Base-by-base conservation (phyloP, 2,797 vertebrate species). In the Gouania willdenowi region DNA sequence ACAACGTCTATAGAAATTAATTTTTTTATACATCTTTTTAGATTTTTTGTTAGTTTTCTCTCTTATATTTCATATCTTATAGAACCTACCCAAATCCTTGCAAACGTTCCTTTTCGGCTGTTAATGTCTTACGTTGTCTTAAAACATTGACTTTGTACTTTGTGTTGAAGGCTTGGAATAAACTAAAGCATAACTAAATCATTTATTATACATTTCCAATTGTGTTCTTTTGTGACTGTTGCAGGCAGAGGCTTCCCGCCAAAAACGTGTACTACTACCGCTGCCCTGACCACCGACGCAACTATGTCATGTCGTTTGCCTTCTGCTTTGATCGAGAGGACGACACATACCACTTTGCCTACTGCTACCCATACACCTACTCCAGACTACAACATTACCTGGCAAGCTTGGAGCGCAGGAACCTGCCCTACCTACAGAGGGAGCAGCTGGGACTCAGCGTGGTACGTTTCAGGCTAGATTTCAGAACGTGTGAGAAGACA, bases 231-330 rank as follows among this genome's bases (percentile, higher is more conserved):
- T 34, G 36, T 20, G 6, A 54, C 54, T 71, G 11, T 90, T 84
- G 31, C 67, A 98, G 96, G 96, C 94, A 98, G 76, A 92, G 95
- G 56, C 81, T 98, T 39, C 95, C 95, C 1, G 84, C 94, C 38
- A 98, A 98, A 85, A 97, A 97, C 0, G 96, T 98, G 19, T 98
- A 98, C 73, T 98, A 98, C 78, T 98, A 98, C 71, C 93, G 94
- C 40, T 98, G 94, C 41, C 95, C 95, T 0, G 95, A 97, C 77
- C 96, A 98, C 71, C 89, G 92, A 31, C 93, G 89, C 77, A 98
- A 96, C 86, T 98, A 98, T 8, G 94, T 98, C 52, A 97, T 98
- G 95, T 98, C 95, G 26, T 98, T 97, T 51, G 94, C 95, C 39
- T 98, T 98, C 71, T 98, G 96, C 82, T 98, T 98, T 18, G 95